Base-by-base conservation (phyloP, 2,797 vertebrate species). In the Pangasius djambal region DNA sequence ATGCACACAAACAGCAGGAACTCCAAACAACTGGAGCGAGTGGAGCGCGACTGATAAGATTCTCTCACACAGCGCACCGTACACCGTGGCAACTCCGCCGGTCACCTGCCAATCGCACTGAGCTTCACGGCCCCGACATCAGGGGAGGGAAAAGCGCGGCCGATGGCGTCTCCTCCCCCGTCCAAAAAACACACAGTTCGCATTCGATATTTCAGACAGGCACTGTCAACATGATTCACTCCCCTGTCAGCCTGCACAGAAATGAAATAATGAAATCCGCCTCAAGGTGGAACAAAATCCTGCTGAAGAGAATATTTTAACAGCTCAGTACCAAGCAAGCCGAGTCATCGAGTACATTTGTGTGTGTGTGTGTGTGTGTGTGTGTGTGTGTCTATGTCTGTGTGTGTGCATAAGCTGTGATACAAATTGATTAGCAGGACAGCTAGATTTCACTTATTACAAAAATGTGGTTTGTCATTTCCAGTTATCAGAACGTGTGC, bases 251-350 rank as follows among this genome's bases (percentile, higher is more conserved):
- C 92, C 87, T 28, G 92, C 91, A 89, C 95, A 94, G 95, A 95
- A 95, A 96, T 96, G 93, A 96, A 97, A 96, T 96, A 96, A 96
- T 96, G 95, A 96, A 97, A 96, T 96, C 95, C 94, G 95, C 95
- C 95, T 96, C 95, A 95, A 96, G 96, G 95, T 95, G 96, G 95
- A 96, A 96, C 94, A 95, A 95, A 96, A 96, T 95, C 94, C 94
- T 95, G 93, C 93, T 93, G 93, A 94, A 93, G 93, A 94, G 94
- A 93, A 95, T 95, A 95, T 96, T 95, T 96, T 95, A 96, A 82
- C 37, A 44, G 74, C 93, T 95, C 93, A 90, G 91, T 93, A 94
- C 94, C 95, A 94, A 94, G 95, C 92, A 84, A 84, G 86, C 82
- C 82, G 65, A 65, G 85, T 52, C 88, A 85, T 40, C 52, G 31